phyloP scores from a whole-genome alignment of 2,888 invertebrate species.

The Lycia hirtaria region DNA sequence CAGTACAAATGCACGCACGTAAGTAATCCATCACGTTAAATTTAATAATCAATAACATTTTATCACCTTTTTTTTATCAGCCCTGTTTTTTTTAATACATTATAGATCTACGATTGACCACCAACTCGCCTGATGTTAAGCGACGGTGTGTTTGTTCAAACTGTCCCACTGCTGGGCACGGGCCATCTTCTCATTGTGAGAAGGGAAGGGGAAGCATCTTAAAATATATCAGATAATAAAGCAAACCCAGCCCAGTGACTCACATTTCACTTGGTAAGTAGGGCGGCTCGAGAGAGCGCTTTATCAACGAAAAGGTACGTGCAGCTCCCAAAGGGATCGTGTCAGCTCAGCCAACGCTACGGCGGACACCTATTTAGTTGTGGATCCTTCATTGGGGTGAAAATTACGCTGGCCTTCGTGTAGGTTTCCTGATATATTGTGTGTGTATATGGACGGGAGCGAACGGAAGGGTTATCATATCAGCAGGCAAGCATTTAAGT shows the following conservation, averaged over 20 bases:
- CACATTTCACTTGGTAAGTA: slow-evolving; percentile 31
- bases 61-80: too few species aligned
- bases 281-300: slow-evolving; percentile 27
- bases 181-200: too few species aligned
- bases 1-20: too few species aligned
- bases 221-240: slow-evolving; percentile 11
- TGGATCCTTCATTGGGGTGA: slow-evolving; percentile 1
- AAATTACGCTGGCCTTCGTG: neutral
- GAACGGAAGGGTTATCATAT: too few species aligned
- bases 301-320: slow-evolving; percentile 27
- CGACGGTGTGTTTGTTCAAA: too few species aligned
- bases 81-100: too few species aligned
- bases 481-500: too few species aligned
- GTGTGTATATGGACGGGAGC: too few species aligned
- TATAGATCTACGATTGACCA: too few species aligned
- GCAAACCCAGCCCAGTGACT: slow-evolving; percentile 23
- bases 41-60: slow-evolving; percentile 7
- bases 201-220: too few species aligned
- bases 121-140: too few species aligned
- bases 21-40: neutral
- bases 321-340: slow-evolving; percentile 16
- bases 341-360: slow-evolving; percentile 14
- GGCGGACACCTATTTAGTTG: slow-evolving; percentile 19
- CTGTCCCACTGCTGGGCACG: too few species aligned
- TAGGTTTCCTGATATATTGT: neutral